phyloP scores from a whole-genome alignment of 2,888 invertebrate species.

The Torymus aiolomorphi region DNA sequence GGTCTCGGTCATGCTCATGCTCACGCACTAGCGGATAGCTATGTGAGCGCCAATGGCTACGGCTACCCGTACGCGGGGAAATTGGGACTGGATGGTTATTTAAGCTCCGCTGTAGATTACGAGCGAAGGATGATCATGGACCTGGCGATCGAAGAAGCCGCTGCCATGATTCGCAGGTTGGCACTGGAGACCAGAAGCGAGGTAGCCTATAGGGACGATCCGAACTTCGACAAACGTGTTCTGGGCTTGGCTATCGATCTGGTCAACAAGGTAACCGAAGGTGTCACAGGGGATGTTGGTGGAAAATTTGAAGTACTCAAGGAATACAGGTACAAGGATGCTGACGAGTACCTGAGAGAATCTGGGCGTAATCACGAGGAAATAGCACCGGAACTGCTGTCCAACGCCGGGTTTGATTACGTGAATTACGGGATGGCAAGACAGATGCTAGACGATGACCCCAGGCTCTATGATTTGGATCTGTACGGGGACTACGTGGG shows the following conservation, averaged over 20 bases:
- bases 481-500: slow-evolving; percentile 28
- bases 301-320: slow-evolving; percentile 14
- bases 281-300: slow-evolving; percentile 1
- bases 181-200: slow-evolving; percentile 32
- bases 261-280: slow-evolving; percentile 47
- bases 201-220: not conserved
- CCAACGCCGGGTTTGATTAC: slow-evolving; percentile 50
- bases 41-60: too few species aligned
- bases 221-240: slow-evolving; percentile 21
- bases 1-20: too few species aligned
- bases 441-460: too few species aligned
- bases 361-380: not conserved
- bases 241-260: slow-evolving; percentile 49
- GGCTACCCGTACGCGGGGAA: too few species aligned
- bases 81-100: not conserved
- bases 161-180: slow-evolving; percentile 45
- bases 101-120: slow-evolving; percentile 20
- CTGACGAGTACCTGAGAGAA: slow-evolving; percentile 41
- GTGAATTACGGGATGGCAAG: not conserved
- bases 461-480: not conserved
- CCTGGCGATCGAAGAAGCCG: slow-evolving; percentile 51
- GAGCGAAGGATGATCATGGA: slow-evolving; percentile 51
- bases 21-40: too few species aligned
- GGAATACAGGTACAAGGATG: slow-evolving; percentile 15
- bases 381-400: not conserved